Percentiles rank a stretch among this genome's conserved stretches.
Conservation (phyloP, 1,140 invertebrate genomes). For the Drosophila kohkoa region DNA sequence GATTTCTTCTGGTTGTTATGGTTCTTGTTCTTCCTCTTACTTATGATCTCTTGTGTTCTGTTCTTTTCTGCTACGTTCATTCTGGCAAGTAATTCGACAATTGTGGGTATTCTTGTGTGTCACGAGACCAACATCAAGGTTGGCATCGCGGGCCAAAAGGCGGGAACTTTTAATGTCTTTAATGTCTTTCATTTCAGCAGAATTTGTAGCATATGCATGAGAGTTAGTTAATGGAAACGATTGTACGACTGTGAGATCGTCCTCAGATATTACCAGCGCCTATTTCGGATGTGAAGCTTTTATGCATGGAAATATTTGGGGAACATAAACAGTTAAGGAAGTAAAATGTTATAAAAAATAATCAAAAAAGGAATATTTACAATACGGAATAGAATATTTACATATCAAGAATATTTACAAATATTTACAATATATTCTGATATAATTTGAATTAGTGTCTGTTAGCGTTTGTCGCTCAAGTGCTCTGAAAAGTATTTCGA, state of each 20-base stretch:
- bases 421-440: too few species aligned
- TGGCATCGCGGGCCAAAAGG: not conserved
- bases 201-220: constrained; percentile 62
- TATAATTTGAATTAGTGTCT: too few species aligned
- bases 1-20: constrained; percentile 43
- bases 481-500: too few species aligned
- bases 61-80: constrained; percentile 10
- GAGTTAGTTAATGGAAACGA: constrained; percentile 64
- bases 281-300: constrained; percentile 1
- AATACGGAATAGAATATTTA: too few species aligned
- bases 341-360: not conserved
- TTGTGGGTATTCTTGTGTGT: constrained; percentile 49
- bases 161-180: constrained; percentile 40
- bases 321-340: not conserved
- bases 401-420: too few species aligned
- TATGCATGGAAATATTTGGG: too few species aligned
- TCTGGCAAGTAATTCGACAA: constrained; percentile 1
- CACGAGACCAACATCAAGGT: constrained; percentile 60
- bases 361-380: not conserved
- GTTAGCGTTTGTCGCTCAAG: too few species aligned
- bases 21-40: constrained; percentile 45
- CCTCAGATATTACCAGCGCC: constrained; percentile 39
- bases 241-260: constrained; percentile 65
- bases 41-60: constrained; percentile 36
- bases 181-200: constrained; percentile 66